Evolutionary conservation across 2,888 invertebrate genomes (phyloP), one percentile per base, ranked within the genome.

Genomic region (Hirtodrosophila confusa): DNA sequence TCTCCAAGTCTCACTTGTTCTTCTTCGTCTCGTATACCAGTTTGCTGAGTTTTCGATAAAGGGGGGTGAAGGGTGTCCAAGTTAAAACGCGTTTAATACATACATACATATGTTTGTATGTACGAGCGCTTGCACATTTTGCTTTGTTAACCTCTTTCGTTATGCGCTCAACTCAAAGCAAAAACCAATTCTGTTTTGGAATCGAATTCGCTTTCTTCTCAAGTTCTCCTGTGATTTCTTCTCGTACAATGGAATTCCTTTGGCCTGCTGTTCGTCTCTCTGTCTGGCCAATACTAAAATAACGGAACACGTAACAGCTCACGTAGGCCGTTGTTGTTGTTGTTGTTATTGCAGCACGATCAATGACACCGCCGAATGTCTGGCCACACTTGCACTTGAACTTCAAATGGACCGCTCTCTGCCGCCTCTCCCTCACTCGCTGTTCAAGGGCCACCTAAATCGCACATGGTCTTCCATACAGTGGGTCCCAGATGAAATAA

Each of bases 141-240:
- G 86, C 56, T 86, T 85, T 86, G 85, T 58, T 85, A 88, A 86
- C 84, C 84, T 85, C 87, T 84, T 85, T 85, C 88, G 88, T 84
- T 80, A 74, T 83, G 68, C 67, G 79, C 64, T 78, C n/a, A 73
- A 51, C 50, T 65, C 37, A 31, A 65, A 54, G 65, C 60, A 54
- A 57, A 47, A 61, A 40, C 36, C 62, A 64, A 78, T 80, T 83
- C 75, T 75, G 78, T 83, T 86, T 84, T 88, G 53, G 77, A 78
- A 80, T 88, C 70, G 57, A 84, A 83, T 83, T 88, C 83, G 88
- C 86, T 84, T 84, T 84, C 84, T 86, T 84, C 72, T 72, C 70
- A 53, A 51, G 47, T 74, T 69, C 63, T 60, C 58, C 63, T 31
- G 24, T 37, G 10, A 49, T 44, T 47, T 47, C 36, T 55, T 10